Conservation (phyloP, 2,888 invertebrate species). For the Cosmorhoe ocellata region DNA sequence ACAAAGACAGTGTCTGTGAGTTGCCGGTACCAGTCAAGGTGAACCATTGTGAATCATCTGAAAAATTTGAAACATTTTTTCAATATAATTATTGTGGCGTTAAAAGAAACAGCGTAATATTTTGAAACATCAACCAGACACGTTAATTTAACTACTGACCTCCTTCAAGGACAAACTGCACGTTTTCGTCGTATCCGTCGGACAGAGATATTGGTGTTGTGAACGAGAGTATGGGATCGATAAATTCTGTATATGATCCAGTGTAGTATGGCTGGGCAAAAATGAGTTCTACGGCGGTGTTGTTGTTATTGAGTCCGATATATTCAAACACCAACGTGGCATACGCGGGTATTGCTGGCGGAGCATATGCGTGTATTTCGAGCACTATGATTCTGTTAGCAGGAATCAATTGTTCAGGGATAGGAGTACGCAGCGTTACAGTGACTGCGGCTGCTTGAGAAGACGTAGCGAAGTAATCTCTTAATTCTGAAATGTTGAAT, state of each 20-base stretch:
- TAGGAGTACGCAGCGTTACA: constrained; percentile 12
- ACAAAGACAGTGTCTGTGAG: constrained; percentile 23
- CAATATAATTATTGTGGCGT: too few species aligned
- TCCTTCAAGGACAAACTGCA: constrained; percentile 42
- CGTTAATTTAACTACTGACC: constrained; percentile 28
- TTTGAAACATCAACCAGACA: neutral
- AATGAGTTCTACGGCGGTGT: constrained; percentile 34
- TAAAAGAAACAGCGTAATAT: too few species aligned
- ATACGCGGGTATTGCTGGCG: constrained; percentile 14
- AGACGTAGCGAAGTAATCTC: constrained; percentile 23
- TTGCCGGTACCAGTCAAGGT: constrained; percentile 23
- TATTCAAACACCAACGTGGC: constrained; percentile 22
- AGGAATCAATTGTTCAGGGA: constrained; percentile 34
- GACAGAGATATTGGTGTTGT: constrained; percentile 35
- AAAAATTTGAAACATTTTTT: neutral
- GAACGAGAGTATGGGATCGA: constrained; percentile 21
- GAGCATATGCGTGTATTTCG: constrained; percentile 23
- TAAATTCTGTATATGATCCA: constrained; percentile 36
- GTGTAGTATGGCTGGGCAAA: constrained; percentile 39
- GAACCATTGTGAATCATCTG: constrained; percentile 28
- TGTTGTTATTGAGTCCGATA: constrained; percentile 1
- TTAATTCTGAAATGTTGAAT: constrained; percentile 19
- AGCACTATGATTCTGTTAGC: constrained; percentile 21
- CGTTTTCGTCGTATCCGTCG: constrained; percentile 38
- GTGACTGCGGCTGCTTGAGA: constrained; percentile 23